Conservation (phyloP, 2,888 invertebrate species). For the Drosophila austrosaltans region DNA sequence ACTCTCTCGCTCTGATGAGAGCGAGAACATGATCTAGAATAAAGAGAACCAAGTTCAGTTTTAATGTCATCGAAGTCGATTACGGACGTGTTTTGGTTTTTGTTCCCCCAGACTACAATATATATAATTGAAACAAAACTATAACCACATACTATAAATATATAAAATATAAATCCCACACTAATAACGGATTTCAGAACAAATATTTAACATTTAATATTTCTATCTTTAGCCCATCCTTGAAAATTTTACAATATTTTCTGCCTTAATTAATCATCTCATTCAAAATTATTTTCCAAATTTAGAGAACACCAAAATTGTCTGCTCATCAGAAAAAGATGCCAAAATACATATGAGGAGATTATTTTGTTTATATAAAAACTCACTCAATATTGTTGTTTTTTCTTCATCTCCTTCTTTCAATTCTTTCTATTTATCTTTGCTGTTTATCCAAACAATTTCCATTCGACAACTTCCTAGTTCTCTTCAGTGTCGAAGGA, state of each 20-base stretch:
- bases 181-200: no score
- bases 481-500: conserved; percentile 9
- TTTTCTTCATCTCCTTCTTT: not conserved
- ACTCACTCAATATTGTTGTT: conserved; percentile 32
- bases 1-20: no score
- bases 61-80: no score
- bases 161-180: no score
- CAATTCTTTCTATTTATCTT: not conserved
- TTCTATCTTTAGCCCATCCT: not conserved
- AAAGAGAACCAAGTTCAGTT: no score
- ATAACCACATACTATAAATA: no score
- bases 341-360: not conserved
- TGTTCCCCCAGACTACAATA: no score
- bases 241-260: not conserved
- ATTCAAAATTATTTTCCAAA: not conserved
- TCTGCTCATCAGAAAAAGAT: conserved; percentile 6
- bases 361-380: conserved; percentile 39
- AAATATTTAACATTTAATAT: not conserved
- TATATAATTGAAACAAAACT: no score
- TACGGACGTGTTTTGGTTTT: no score
- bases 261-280: not conserved
- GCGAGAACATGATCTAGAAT: no score
- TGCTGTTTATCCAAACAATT: conserved; percentile 38
- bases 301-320: conserved; percentile 3
- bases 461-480: conserved; percentile 41